phyloP scores from a whole-genome alignment of 2,888 invertebrate genomes.

The Orchesellides sinensis region DNA sequence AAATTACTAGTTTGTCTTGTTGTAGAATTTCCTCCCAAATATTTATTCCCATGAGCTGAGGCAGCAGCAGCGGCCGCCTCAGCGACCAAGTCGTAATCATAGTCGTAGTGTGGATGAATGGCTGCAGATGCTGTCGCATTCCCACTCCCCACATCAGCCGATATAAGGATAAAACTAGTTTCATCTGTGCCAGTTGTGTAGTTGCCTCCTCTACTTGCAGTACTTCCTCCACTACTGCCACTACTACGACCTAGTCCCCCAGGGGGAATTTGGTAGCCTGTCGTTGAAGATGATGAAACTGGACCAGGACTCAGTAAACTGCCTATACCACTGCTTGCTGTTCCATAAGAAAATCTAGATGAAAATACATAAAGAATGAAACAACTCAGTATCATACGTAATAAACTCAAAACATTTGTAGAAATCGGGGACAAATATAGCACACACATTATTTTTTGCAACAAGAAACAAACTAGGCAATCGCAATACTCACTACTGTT shows the following conservation, averaged over 20 bases:
- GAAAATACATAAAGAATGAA: conserved; percentile 34
- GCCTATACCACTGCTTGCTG: conserved; percentile 52
- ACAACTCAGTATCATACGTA: conserved; percentile 8
- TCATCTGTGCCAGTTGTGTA: conserved; percentile 58
- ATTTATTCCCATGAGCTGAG: conserved; percentile 63
- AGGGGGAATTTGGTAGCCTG: conserved; percentile 66
- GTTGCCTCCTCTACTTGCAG: conserved; percentile 55
- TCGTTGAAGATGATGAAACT: conserved; percentile 62
- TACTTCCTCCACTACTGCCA: conserved; percentile 61
- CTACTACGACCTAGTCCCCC: conserved; percentile 62
- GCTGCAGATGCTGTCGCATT: conserved; percentile 63
- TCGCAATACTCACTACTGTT: not conserved
- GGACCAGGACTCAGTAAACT: conserved; percentile 64
- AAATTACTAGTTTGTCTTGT: conserved; percentile 58
- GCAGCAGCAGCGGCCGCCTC: conserved; percentile 50
- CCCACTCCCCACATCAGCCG: conserved; percentile 59
- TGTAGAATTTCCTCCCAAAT: conserved; percentile 60
- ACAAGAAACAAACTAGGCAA: no score
- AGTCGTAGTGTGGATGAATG: conserved; percentile 67
- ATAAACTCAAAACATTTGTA: conserved; percentile 32
- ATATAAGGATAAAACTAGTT: conserved; percentile 65
- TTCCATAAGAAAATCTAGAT: conserved; percentile 59
- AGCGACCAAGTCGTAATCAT: conserved; percentile 64
- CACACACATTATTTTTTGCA: conserved; percentile 28
- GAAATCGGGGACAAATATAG: conserved; percentile 44